A percentile compares a stretch with the other conserved stretches of the same genome.
Conservation (phyloP, 2,113 vertebrate species). For the Phylloscopus trochilus region DNA sequence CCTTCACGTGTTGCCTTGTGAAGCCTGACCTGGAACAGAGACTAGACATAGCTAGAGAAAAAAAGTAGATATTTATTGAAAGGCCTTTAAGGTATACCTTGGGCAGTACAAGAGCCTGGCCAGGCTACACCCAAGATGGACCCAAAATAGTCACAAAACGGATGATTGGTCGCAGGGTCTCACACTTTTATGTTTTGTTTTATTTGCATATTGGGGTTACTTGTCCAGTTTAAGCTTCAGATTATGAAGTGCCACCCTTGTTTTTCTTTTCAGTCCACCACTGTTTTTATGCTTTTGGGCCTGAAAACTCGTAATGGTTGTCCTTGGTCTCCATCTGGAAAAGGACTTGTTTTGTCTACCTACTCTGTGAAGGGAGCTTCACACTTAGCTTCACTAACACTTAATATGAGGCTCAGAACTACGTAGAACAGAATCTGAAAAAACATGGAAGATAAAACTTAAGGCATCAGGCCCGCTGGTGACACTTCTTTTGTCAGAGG, state of each 20-base stretch:
- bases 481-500: no score
- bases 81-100: background rate
- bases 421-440: background rate
- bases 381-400: no score
- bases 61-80: background rate
- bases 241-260: background rate
- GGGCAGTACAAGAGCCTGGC: background rate
- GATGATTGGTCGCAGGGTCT: rapidly evolving
- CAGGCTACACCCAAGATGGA: background rate
- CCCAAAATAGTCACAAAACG: background rate
- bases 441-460: background rate
- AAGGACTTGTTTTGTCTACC: background rate
- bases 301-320: background rate
- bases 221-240: background rate
- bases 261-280: background rate
- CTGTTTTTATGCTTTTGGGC: background rate
- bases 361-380: background rate
- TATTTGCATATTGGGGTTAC: background rate
- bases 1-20: background rate
- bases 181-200: background rate
- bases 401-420: background rate
- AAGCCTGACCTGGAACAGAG: background rate
- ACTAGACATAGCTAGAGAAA: background rate
- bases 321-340: background rate
- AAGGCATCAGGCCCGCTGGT: background rate